A percentile compares a stretch with the other conserved stretches of the same genome.
Conservation (phyloP, 2,888 invertebrate genomes). For the Apamea sordens region DNA sequence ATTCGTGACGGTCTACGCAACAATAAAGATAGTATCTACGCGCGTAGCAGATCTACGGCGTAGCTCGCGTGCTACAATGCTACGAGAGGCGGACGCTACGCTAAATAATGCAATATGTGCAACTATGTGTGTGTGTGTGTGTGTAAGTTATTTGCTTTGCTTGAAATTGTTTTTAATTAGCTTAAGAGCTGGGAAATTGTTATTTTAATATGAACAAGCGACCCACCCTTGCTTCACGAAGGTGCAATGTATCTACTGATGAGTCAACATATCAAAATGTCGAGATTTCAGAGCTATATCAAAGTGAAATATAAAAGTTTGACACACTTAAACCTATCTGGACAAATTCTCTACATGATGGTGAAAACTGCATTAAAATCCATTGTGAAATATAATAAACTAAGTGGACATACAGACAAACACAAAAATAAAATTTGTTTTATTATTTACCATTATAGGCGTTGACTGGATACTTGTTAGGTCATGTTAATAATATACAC, state of each 20-base stretch:
- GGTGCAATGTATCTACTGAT: not conserved
- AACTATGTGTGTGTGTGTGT: conserved; percentile 12
- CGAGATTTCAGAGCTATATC: too few relatives aligned
- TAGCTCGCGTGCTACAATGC: conserved; percentile 74
- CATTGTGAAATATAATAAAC: not conserved
- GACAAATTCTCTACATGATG: too few relatives aligned
- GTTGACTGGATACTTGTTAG: too few relatives aligned
- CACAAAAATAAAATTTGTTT: not conserved
- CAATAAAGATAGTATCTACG: conserved; percentile 57
- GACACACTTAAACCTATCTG: too few relatives aligned
- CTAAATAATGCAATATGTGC: conserved; percentile 64
- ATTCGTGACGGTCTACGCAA: conserved; percentile 53
- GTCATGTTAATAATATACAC: too few relatives aligned
- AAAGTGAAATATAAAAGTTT: too few relatives aligned
- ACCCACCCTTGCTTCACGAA: not conserved
- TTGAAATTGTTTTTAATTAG: conserved; percentile 55
- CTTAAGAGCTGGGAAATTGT: conserved; percentile 19
- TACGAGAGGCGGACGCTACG: conserved; percentile 73
- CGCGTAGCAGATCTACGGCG: conserved; percentile 70
- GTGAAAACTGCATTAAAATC: too few relatives aligned
- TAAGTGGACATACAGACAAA: not conserved
- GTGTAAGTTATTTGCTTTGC: conserved; percentile 40
- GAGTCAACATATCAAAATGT: too few relatives aligned
- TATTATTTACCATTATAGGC: too few relatives aligned
- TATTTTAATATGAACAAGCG: conserved; percentile 1